Base-by-base conservation (phyloP, 1,140 invertebrate species). In the Acromyrmex charruanus region DNA sequence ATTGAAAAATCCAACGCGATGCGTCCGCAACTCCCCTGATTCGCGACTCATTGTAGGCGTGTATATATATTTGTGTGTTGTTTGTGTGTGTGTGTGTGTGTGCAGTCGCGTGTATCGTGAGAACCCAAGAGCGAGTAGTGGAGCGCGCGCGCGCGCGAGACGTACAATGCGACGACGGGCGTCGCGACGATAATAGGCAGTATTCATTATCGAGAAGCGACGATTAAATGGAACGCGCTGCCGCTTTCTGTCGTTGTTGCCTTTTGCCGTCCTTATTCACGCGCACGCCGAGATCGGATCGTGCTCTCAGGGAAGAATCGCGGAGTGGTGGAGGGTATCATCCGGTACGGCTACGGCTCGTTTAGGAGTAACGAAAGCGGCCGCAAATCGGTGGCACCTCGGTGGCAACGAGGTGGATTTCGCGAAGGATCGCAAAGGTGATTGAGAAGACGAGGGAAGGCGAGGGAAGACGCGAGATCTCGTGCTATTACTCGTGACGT, bases 121-220 rank as follows among this genome's bases (percentile, higher is more conserved):
- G 14, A 51, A 5, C 49, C 2, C 49, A 14, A 51, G 59, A 77
- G 88, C 12, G 44, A 3, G 59, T 28, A 3, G 59, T 28, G 49
- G 66, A 53, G 10, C 2, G 31, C 31, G 31, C 35, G 66, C 21
- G 25, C 10, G 25, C 25, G 25, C n/a, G 63, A n/a, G 63, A 39
- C 28, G 92, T 89, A 91, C 89, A 92, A 92, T 92, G 89, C 90
- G 77, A 86, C 88, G 86, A 72, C 87, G 89, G 89, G 87, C 90
- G 91, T 91, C 91, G 91, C 89, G 77, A 75, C 31, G 82, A 89
- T 85, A 72, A 84, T 63, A 92, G 92, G 92, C 92, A 39, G 93
- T 93, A 93, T 94, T 93, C 94, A 94, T 93, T 94, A 94, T 93
- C 94, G 69, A 75, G 80, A 75, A 58, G 53, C 49, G 68, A 31